Percentiles rank a stretch among this genome's conserved stretches.
Conservation (phyloP, 2,797 vertebrate genomes). For the Huso huso region DNA sequence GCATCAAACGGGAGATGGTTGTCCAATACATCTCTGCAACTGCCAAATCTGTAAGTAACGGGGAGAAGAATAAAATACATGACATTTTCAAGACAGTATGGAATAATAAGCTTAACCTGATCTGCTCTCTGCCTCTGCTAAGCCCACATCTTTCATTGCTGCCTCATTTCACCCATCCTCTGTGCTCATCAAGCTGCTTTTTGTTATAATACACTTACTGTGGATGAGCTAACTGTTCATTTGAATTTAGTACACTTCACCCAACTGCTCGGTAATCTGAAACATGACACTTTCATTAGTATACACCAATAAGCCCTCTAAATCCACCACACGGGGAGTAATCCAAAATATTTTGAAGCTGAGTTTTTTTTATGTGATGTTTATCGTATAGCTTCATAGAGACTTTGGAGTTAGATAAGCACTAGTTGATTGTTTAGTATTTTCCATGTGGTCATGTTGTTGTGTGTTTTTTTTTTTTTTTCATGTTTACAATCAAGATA, state of each 20-base stretch:
- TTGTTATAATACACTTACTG: slow-evolving; percentile 24
- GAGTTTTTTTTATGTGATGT: slow-evolving; percentile 29
- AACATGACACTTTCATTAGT: slow-evolving; percentile 35
- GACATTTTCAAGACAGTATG: slow-evolving; percentile 26
- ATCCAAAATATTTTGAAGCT: slow-evolving; percentile 28
- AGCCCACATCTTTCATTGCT: slow-evolving; percentile 45
- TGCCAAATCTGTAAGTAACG: slow-evolving; percentile 90
- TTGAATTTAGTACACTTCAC: slow-evolving; percentile 30
- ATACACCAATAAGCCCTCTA: slow-evolving; percentile 28
- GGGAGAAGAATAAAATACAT: slow-evolving; percentile 29
- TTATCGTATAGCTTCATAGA: slow-evolving; percentile 20
- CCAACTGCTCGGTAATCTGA: slow-evolving; percentile 29
- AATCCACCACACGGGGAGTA: slow-evolving; percentile 22
- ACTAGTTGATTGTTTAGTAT: slow-evolving; percentile 27
- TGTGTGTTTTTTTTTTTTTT: slow-evolving; percentile 19
- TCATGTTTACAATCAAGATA: slow-evolving; percentile 33
- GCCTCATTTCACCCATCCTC: slow-evolving; percentile 17
- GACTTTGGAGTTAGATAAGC: slow-evolving; percentile 27
- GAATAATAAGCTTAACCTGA: slow-evolving; percentile 45
- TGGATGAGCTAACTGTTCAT: slow-evolving; percentile 30
- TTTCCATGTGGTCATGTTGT: background rate
- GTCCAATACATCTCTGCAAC: slow-evolving; percentile 96
- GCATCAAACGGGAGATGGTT: slow-evolving; percentile 94
- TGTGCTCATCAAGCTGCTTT: slow-evolving; percentile 23
- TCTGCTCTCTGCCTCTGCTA: slow-evolving; percentile 37